phyloP scores from a whole-genome alignment of 2,113 vertebrate species.

The Pogona vitticeps region DNA sequence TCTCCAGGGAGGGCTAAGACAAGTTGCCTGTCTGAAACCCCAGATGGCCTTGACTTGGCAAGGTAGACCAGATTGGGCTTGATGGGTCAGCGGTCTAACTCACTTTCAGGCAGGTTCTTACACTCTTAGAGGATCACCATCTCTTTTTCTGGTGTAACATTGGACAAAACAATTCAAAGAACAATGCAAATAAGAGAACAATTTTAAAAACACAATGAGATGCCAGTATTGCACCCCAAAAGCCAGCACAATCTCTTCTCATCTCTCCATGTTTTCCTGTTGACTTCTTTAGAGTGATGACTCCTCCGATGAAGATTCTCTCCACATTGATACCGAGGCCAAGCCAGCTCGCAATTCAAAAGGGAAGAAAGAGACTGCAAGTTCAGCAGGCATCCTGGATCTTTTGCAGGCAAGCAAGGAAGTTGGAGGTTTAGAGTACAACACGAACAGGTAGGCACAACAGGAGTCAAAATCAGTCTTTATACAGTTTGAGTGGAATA shows the following conservation, averaged over 20 bases:
- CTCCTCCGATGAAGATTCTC: constrained; percentile 93
- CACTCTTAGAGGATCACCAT: not conserved
- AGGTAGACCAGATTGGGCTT: not conserved
- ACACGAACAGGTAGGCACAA: constrained; percentile 89
- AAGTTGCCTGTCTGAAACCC: not conserved
- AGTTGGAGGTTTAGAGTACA: constrained; percentile 96
- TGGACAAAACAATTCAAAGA: no score
- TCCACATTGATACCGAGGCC: constrained; percentile 94
- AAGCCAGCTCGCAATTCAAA: constrained; percentile 88
- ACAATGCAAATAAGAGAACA: no score
- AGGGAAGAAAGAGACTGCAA: constrained; percentile 90
- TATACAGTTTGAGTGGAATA: not conserved
- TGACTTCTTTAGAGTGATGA: constrained; percentile 78
- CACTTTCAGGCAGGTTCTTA: not conserved
- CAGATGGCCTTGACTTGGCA: not conserved
- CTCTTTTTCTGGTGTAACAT: not conserved
- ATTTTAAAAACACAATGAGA: not conserved
- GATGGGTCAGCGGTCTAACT: not conserved
- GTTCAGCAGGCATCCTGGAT: constrained; percentile 90
- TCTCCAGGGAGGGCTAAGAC: no score
- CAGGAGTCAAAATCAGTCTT: not conserved
- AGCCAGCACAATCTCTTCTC: not conserved
- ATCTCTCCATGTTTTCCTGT: not conserved
- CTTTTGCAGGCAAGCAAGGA: constrained; percentile 98
- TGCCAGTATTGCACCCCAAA: not conserved